phyloP scores from a whole-genome alignment of 2,113 vertebrate genomes.

The Dryoscopus gambensis region DNA sequence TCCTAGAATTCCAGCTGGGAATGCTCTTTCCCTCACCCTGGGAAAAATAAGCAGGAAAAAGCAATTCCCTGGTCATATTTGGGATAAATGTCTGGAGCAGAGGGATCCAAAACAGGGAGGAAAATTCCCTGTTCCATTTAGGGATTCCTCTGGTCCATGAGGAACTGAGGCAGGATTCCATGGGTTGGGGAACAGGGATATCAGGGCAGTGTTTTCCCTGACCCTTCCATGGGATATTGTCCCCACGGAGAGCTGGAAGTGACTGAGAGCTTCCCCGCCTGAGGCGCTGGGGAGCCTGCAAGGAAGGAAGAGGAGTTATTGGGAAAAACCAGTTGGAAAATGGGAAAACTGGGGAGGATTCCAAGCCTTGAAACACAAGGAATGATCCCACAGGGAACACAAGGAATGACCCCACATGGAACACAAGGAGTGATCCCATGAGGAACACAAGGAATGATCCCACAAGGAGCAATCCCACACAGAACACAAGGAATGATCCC shows the following conservation, averaged over 20 bases:
- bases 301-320: background rate
- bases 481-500: too few species aligned
- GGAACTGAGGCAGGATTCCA: background rate
- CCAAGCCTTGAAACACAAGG: background rate
- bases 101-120: background rate
- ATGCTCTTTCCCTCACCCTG: accelerated
- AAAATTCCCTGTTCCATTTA: accelerated
- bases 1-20: background rate
- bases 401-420: too few species aligned
- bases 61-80: background rate
- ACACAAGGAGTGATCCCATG: too few species aligned
- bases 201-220: background rate
- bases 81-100: background rate
- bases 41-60: background rate
- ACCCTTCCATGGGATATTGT: background rate
- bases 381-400: too few species aligned
- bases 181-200: background rate
- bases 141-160: background rate
- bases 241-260: background rate
- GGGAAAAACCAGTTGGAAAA: background rate
- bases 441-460: too few species aligned
- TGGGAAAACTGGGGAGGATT: background rate
- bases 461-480: too few species aligned
- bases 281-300: background rate
- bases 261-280: background rate